Base-by-base conservation (phyloP, 2,888 invertebrate species). In the Encarsia formosa region DNA sequence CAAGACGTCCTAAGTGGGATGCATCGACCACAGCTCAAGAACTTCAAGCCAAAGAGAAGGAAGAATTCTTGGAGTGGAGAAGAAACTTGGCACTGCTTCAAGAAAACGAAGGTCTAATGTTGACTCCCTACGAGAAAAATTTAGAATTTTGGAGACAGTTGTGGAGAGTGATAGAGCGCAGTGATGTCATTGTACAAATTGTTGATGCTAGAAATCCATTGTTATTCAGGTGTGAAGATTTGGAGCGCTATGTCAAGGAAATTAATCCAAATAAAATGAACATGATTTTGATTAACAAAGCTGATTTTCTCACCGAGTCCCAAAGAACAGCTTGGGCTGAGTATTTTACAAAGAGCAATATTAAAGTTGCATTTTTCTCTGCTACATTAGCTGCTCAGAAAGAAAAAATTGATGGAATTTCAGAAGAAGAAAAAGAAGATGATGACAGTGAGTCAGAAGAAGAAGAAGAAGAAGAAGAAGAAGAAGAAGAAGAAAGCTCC, bases 111-210 rank as follows among this genome's bases (percentile, higher is more conserved):
- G 86, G 85, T 0, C 78, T 97, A 3, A 79, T 90, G 0, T 75
- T 99, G 58, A 99, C 99, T 0, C 99, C 99, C 0, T 99, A 94
- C 75, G 99, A 99, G 69, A 89, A 93, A 67, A 99, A 99, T 76
- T 74, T 98, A 18, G 96, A 99, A 71, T 91, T 99, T 64, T 99
- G 99, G 99, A 82, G 96, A 41, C 99, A 99, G 71, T 73, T 99
- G 26, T 99, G 99, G 99, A 82, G 98, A 62, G 98, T 99, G 0
- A 83, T 99, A n/a, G 99, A 99, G 73, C 84, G 91, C 62, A 92
- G 95, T 69, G 93, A 97, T 76, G 83, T 97, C 0, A 80, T 97
- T 15, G 83, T 94, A 13, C 91, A 99, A 74, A 91, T 99, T 57
- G 87, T 98, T 13, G 99, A 99, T 79, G 96, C 94, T 0, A 81